Evolutionary conservation across 2,113 vertebrate species (phyloP).

Genomic region (Ammodramus savannarum): DNA sequence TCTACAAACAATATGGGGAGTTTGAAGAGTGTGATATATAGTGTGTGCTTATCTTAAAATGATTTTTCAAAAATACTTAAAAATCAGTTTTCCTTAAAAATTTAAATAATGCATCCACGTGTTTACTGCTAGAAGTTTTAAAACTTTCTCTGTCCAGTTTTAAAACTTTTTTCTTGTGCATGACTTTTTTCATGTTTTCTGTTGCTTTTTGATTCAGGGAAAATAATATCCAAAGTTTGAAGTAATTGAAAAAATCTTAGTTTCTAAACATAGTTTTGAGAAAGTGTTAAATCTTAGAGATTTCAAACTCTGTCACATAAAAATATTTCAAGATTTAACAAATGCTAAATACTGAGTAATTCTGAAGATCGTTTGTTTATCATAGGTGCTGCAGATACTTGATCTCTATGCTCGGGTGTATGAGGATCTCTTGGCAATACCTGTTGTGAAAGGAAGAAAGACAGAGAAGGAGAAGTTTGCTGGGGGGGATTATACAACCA

Average conservation of each 20-base stretch:
- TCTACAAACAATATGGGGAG: background rate
- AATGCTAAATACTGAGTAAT: background rate
- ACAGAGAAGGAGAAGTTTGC: conserved; percentile 98
- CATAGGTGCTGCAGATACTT: conserved; percentile 92
- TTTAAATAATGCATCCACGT: background rate
- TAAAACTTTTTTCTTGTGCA: background rate
- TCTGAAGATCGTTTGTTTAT: background rate
- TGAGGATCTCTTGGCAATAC: conserved; percentile 95
- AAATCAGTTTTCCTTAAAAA: background rate
- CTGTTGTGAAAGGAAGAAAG: conserved; percentile 94
- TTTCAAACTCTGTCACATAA: background rate
- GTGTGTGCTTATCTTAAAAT: background rate
- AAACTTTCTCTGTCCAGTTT: background rate
- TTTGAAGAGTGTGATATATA: background rate
- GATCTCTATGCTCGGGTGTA: conserved; percentile 91
- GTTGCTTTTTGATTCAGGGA: background rate
- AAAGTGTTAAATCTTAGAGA: background rate
- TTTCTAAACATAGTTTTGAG: background rate
- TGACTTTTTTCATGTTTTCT: no score
- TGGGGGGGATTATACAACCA: conserved; percentile 96
- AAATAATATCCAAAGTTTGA: background rate
- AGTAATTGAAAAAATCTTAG: background rate
- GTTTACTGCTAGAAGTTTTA: background rate
- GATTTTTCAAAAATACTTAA: background rate
- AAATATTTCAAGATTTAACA: background rate